Conservation (phyloP, 2,888 invertebrate genomes). For the Agapetus fuscipes region DNA sequence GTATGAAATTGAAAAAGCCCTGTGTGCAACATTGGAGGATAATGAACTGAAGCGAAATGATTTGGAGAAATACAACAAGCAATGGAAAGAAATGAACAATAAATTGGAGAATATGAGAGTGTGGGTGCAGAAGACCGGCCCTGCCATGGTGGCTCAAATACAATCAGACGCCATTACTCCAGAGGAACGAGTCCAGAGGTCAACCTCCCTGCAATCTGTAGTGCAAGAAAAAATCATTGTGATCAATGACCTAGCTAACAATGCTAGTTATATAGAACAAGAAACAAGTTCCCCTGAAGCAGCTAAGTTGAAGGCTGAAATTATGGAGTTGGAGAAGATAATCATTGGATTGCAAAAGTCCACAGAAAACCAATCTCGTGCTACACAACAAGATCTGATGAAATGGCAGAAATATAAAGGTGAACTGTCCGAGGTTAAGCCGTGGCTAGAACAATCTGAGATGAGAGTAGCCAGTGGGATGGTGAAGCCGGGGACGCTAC, state of each 20-base stretch:
- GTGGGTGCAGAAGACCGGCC: constrained; percentile 74
- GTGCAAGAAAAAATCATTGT: constrained; percentile 66
- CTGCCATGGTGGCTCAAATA: constrained; percentile 61
- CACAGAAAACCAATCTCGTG: constrained; percentile 65
- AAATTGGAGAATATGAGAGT: constrained; percentile 66
- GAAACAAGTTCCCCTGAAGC: constrained; percentile 62
- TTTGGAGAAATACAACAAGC: constrained; percentile 71
- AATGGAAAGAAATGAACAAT: constrained; percentile 71
- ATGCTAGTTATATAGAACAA: constrained; percentile 63
- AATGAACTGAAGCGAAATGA: constrained; percentile 70
- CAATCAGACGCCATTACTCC: constrained; percentile 72
- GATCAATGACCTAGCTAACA: constrained; percentile 62
- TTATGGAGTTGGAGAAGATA: constrained; percentile 63
- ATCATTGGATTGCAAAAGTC: constrained; percentile 67
- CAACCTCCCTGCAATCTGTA: constrained; percentile 63
- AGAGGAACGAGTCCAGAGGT: constrained; percentile 70
- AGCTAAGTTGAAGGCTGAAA: constrained; percentile 63
- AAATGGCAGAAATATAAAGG: constrained; percentile 81
- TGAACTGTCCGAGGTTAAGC: constrained; percentile 68
- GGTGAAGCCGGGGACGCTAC: constrained; percentile 65
- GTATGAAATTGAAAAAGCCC: constrained; percentile 62
- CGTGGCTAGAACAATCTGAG: constrained; percentile 85
- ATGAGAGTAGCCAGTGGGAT: constrained; percentile 60
- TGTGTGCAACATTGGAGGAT: constrained; percentile 68
- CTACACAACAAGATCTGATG: constrained; percentile 66